Evolutionary conservation across 2,797 vertebrate genomes (phyloP).

Genomic region (Zalophus californianus): DNA sequence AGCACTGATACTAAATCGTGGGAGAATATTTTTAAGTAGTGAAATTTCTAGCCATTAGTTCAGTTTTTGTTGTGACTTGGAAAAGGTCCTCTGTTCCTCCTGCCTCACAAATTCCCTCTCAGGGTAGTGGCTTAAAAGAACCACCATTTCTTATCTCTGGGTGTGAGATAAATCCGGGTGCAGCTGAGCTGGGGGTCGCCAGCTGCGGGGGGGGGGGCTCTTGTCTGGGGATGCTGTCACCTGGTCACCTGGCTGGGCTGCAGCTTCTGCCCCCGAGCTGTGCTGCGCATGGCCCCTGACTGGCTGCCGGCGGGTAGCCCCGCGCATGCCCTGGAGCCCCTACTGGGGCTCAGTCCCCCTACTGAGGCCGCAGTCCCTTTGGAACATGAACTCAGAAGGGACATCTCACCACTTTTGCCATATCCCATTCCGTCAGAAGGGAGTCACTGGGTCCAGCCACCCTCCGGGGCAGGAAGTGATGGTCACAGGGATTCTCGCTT

Average conservation of each 20-base stretch:
- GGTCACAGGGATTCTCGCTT: neutral
- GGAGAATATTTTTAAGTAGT: neutral
- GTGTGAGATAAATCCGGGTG: neutral
- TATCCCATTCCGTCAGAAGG: neutral
- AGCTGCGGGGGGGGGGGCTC: neutral
- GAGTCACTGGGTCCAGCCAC: neutral
- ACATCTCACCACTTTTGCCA: neutral
- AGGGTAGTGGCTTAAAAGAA: neutral
- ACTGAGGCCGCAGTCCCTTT: neutral
- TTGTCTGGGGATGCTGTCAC: neutral
- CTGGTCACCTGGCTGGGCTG: no score
- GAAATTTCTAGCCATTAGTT: neutral
- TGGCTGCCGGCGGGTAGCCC: neutral
- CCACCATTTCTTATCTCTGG: neutral
- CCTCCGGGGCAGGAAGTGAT: neutral
- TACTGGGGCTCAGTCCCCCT: no score
- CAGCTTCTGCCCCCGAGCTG: neutral
- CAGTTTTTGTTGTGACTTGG: neutral
- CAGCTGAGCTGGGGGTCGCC: neutral
- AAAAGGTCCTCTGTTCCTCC: neutral
- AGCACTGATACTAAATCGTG: neutral
- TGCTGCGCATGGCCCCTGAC: no score
- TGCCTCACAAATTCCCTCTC: neutral
- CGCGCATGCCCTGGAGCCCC: neutral
- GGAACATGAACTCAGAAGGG: neutral